Evolutionary conservation across 2,113 vertebrate genomes (phyloP).

Genomic region (Tachuris rubrigastra): DNA sequence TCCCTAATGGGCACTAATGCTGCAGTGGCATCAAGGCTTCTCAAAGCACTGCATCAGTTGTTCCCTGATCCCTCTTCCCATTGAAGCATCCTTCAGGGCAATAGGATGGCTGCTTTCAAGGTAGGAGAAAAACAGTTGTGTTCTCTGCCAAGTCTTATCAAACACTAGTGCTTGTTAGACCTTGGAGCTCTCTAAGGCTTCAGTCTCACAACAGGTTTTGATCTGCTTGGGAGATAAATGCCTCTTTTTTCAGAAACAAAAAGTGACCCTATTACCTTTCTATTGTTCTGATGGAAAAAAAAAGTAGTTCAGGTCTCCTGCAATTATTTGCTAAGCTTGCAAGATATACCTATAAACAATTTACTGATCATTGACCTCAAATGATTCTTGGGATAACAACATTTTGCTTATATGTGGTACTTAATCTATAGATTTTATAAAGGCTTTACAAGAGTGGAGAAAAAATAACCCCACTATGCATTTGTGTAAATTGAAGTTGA

Average conservation of each 20-base stretch:
- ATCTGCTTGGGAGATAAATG: background rate
- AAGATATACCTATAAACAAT: background rate
- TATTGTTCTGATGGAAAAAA: background rate
- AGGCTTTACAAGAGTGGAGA: background rate
- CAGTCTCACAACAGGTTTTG: accelerated
- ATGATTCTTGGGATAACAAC: background rate
- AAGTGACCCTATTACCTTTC: background rate
- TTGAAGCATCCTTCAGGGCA: background rate
- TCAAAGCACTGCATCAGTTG: background rate
- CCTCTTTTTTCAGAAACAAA: background rate
- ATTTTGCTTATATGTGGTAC: background rate
- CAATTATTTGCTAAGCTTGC: background rate
- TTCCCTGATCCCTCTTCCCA: background rate
- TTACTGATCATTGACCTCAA: background rate
- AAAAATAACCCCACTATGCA: background rate
- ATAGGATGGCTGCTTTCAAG: background rate
- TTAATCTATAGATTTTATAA: background rate
- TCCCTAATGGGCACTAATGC: background rate
- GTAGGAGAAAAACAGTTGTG: background rate
- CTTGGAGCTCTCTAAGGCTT: background rate
- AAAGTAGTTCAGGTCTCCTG: background rate
- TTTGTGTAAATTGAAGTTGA: background rate
- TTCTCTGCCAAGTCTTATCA: background rate
- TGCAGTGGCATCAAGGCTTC: background rate
- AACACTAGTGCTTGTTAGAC: accelerated